Conservation (phyloP, 1,140 invertebrate species). For the Kradibia gibbosae region DNA sequence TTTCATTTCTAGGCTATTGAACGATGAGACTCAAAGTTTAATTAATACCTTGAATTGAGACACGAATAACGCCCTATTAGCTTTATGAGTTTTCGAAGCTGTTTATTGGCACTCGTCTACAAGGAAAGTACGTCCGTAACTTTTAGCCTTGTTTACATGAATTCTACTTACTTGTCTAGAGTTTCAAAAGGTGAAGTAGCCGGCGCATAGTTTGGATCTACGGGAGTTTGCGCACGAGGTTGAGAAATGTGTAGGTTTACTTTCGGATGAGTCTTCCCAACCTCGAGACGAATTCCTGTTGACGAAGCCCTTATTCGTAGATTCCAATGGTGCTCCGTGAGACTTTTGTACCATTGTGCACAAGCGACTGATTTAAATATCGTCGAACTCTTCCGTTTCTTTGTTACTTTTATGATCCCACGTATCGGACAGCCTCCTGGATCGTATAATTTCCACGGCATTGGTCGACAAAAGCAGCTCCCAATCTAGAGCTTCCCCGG, state of each 20-base stretch:
- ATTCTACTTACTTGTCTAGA: background rate
- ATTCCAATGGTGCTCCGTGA: too few relatives aligned
- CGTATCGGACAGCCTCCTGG: too few relatives aligned
- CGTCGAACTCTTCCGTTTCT: too few relatives aligned
- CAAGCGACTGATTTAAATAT: too few relatives aligned
- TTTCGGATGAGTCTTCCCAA: conserved; percentile 22
- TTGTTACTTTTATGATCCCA: too few relatives aligned
- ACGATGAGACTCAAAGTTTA: background rate
- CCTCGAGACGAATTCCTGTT: conserved; percentile 63
- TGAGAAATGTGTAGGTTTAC: conserved; percentile 25
- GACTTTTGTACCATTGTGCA: background rate
- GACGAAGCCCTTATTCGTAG: conserved; percentile 46
- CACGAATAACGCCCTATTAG: background rate
- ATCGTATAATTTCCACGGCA: too few relatives aligned
- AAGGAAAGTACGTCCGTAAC: background rate
- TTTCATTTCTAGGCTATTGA: too few relatives aligned
- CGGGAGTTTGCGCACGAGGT: conserved; percentile 29
- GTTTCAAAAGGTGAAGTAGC: background rate
- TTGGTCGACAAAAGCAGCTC: too few relatives aligned
- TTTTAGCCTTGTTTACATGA: background rate
- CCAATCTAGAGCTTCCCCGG: too few relatives aligned
- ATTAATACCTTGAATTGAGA: background rate
- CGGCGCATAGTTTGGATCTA: background rate
- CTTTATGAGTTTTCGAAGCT: background rate
- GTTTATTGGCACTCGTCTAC: background rate